Base-by-base conservation (phyloP, 2,113 vertebrate species). In the Coptodon bakossiorum region DNA sequence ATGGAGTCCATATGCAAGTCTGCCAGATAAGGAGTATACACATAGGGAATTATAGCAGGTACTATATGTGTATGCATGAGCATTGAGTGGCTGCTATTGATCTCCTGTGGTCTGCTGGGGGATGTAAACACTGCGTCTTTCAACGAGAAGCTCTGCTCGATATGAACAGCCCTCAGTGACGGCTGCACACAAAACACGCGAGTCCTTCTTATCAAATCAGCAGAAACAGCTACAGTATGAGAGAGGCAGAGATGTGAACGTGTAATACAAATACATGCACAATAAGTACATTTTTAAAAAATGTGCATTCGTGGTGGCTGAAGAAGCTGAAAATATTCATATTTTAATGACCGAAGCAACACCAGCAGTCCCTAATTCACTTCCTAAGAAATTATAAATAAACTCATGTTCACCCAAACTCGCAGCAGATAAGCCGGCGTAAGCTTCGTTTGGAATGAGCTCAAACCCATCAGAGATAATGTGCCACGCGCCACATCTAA, bases 51-150 rank as follows among this genome's bases (percentile, higher is more conserved):
- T 90, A 90, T 84, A 91, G 90, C 68, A 76, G 89, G 92, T 84
- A 91, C 91, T 90, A 88, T 90, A 95, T 96, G 94, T 92, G 93
- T 95, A 96, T 96, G 94, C 93, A 96, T 96, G 95, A 96, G 94
- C 88, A 95, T 96, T 63, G 95, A 95, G 95, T 94, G 92, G 91
- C 71, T 90, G 90, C 82, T 92, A 96, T 95, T 90, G 95, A 96
- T 95, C 94, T 90, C 91, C 86, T 85, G 91, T 73, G 92, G 94
- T 90, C 90, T 88, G 94, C 85, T 88, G 82, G 81, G 88, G 94
- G 94, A 92, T 94, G 94, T 94, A 96, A 96, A 96, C 95, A 95
- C 92, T 34, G 91, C 91, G 92, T 95, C 94, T 95, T 95, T 95
- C 95, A 94, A 92, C 90, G 59, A 91, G 93, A 92, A 89, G 93